A percentile compares a stretch with the other conserved stretches of the same genome.
Evolutionary conservation across 1,140 invertebrate species (phyloP).

Genomic region (Aphelinus atriplicis): DNA sequence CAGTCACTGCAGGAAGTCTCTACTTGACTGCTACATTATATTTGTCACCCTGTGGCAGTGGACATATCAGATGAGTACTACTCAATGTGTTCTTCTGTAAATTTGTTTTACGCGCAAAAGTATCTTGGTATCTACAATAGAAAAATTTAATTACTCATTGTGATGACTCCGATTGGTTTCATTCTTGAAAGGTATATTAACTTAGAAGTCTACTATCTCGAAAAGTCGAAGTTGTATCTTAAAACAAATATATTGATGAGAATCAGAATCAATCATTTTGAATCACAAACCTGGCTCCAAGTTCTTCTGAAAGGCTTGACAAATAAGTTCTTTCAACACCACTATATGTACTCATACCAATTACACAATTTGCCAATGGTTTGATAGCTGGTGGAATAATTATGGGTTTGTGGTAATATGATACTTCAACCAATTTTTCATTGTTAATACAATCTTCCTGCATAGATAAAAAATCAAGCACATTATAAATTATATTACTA

Average conservation of each 20-base stretch:
- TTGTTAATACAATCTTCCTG: slow-evolving; percentile 73
- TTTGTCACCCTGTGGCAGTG: slow-evolving; percentile 78
- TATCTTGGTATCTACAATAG: slow-evolving; percentile 67
- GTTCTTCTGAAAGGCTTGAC: slow-evolving; percentile 71
- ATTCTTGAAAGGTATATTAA: too few species aligned
- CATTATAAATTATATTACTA: too few species aligned
- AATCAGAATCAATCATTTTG: neutral
- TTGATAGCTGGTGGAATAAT: slow-evolving; percentile 59
- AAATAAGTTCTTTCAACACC: slow-evolving; percentile 78
- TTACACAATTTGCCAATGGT: slow-evolving; percentile 76
- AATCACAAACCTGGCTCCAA: slow-evolving; percentile 74
- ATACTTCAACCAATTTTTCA: slow-evolving; percentile 67
- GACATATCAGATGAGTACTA: slow-evolving; percentile 82
- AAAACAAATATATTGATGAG: slow-evolving; percentile 3
- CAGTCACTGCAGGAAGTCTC: slow-evolving; percentile 79
- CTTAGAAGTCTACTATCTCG: neutral
- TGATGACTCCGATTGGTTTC: too few species aligned
- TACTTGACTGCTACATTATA: slow-evolving; percentile 86
- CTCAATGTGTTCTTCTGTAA: slow-evolving; percentile 58
- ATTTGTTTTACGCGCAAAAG: slow-evolving; percentile 70
- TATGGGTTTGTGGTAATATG: slow-evolving; percentile 75
- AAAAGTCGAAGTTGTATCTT: neutral
- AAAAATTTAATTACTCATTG: slow-evolving; percentile 11
- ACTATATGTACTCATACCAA: slow-evolving; percentile 80
- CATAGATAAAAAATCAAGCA: slow-evolving; percentile 36